Conservation (phyloP, 2,113 vertebrate genomes). For the Cyprinus carpio region DNA sequence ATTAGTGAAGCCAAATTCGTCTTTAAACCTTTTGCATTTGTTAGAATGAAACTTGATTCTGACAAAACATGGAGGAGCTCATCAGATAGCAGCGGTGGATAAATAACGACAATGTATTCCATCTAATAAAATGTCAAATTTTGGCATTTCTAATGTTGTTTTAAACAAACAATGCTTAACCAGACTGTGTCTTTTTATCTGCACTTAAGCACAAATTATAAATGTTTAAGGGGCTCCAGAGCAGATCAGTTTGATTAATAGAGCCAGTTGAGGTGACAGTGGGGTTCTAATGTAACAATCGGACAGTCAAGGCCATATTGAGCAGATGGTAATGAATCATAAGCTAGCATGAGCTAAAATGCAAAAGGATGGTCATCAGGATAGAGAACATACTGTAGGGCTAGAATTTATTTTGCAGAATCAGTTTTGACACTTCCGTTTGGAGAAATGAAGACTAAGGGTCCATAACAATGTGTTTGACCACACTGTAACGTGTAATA, state of each 20-base stretch:
- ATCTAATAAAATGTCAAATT: conserved; percentile 6
- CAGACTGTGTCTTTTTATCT: conserved; percentile 19
- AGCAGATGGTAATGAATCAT: conserved; percentile 64
- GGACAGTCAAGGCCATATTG: conserved; percentile 65
- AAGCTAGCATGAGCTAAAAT: conserved; percentile 16
- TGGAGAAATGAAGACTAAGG: neutral
- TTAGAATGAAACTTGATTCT: neutral
- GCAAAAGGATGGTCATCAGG: neutral
- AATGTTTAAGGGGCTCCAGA: conserved; percentile 58
- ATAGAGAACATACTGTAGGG: neutral
- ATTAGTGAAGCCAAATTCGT: neutral
- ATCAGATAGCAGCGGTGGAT: neutral
- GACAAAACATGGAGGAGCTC: no score
- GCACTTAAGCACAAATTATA: conserved; percentile 52
- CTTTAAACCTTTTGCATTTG: neutral
- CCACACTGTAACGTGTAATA: conserved; percentile 5
- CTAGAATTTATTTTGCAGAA: conserved; percentile 20
- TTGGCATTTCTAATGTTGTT: neutral
- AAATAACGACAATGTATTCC: neutral
- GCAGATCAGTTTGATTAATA: conserved; percentile 63
- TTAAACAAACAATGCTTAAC: neutral
- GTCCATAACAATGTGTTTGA: neutral
- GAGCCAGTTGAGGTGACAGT: conserved; percentile 52
- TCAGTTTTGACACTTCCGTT: conserved; percentile 21
- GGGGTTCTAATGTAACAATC: conserved; percentile 63